Percentiles rank a stretch among this genome's conserved stretches.
Conservation (phyloP, 2,888 invertebrate genomes). For the Polydrusus tereticollis region DNA sequence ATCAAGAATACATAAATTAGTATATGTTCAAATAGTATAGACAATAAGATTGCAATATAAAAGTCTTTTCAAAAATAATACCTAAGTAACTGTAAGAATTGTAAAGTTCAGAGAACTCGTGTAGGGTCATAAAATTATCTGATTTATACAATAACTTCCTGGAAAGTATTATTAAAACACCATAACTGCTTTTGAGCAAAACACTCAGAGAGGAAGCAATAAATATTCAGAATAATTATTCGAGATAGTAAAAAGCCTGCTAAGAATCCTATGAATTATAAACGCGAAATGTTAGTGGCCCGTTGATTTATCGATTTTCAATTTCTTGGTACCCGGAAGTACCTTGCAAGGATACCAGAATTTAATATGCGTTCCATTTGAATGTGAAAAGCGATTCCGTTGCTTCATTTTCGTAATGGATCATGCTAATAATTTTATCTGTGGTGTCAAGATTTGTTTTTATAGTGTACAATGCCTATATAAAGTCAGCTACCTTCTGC, state of each 20-base stretch:
- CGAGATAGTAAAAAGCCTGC: constrained; percentile 22
- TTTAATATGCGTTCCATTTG: background rate
- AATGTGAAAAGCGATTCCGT: too few relatives aligned
- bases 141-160: constrained; percentile 27
- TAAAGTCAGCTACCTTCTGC: too few relatives aligned
- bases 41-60: too few relatives aligned
- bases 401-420: background rate
- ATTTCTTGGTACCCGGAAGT: constrained; percentile 20
- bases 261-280: constrained; percentile 13
- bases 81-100: background rate
- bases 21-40: too few relatives aligned
- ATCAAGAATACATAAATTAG: too few relatives aligned
- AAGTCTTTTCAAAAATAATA: background rate
- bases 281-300: constrained; percentile 13
- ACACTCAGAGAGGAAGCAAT: constrained; percentile 25
- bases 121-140: constrained; percentile 3
- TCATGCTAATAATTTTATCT: background rate
- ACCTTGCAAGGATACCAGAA: constrained; percentile 24
- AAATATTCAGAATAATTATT: constrained; percentile 28
- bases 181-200: constrained; percentile 15
- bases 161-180: constrained; percentile 13
- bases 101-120: constrained; percentile 17
- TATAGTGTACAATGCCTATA: too few relatives aligned
- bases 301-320: constrained; percentile 16
- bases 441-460: too few relatives aligned